These are phyloP conservation scores for Hemaris fuciformis DNA, from an alignment of 2,888 invertebrate species.

Conservation along the genomic window DNA sequence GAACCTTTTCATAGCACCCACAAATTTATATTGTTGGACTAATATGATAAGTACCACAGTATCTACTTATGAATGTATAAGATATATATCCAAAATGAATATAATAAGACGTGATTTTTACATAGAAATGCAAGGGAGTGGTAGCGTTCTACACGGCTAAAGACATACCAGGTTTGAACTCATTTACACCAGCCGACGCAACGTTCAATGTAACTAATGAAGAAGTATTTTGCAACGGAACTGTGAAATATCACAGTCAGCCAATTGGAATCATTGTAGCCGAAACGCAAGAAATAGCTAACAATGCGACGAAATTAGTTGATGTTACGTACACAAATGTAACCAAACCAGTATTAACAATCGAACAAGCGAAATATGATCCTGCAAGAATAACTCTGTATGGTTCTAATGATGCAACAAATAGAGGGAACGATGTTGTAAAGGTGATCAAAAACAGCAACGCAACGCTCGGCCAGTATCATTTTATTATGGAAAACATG, in stretches of 20 bases:
- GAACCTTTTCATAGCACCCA: too few species aligned
- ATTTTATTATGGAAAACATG: slow-evolving; percentile 85
- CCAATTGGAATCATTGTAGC: slow-evolving; percentile 78
- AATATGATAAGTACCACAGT: neutral
- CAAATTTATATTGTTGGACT: too few species aligned
- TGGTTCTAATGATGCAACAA: slow-evolving; percentile 30
- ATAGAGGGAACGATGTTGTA: slow-evolving; percentile 34
- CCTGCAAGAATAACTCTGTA: slow-evolving; percentile 31
- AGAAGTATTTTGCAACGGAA: slow-evolving; percentile 56
- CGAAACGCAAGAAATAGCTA: slow-evolving; percentile 69
- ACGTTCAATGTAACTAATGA: slow-evolving; percentile 21
- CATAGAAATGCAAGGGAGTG: slow-evolving; percentile 83
- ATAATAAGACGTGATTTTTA: neutral
- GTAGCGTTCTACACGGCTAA: slow-evolving; percentile 83
- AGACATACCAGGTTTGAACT: slow-evolving; percentile 86
- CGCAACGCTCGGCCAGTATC: slow-evolving; percentile 80
- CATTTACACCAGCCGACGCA: slow-evolving; percentile 55
- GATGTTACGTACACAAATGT: neutral
- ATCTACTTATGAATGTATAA: neutral
- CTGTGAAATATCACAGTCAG: slow-evolving; percentile 47
- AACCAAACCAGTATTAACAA: slow-evolving; percentile 40
- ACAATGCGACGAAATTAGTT: slow-evolving; percentile 62
- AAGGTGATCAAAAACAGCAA: slow-evolving; percentile 48
- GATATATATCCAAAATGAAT: neutral
- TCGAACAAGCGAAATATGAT: slow-evolving; percentile 41